Base-by-base conservation (phyloP, 2,797 vertebrate species). In the Scomberomorus guttatus region DNA sequence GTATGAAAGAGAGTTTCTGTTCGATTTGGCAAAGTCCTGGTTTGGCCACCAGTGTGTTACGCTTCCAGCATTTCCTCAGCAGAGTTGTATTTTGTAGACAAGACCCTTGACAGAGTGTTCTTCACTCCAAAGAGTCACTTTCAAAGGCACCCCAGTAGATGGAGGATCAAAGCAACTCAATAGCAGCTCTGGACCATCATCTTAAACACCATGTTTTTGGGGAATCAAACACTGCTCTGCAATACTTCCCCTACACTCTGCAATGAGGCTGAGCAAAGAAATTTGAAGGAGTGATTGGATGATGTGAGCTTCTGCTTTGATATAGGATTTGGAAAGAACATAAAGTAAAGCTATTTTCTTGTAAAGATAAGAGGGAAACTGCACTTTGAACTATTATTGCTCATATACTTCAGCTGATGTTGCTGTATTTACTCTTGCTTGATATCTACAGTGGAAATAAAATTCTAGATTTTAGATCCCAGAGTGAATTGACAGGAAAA, bases 111-210 rank as follows among this genome's bases (percentile, higher is more conserved):
- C 75, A 46, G 81, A 39, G 14, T 32, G 54, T 72, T 59, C 51
- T 56, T 66, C 64, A 24, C 71, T 83, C 83, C 77, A 84, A 85
- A 88, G 83, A 89, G 79, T 80, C 63, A 27, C 58, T 81, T 92
- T 92, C 89, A 94, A 90, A 93, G 86, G 74, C 83, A 27, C 58
- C 81, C 75, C 77, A 77, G 85, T 65, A 60, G 90, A 85, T 83
- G 63, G 34, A 82, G 77, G 87, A 94, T 94, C 91, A 94, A 93
- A 93, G 87, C 67, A 54, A 62, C 85, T 82, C 81, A 54, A 87
- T 56, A 73, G 79, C 56, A 50, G 61, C 81, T 66, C 48, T 77
- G 79, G 72, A 79, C 82, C 84, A 29, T 77, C 84, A 71, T 79
- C 80, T 90, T 75, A 62, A 86, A 88, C 70, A 59, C 46, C 48